These are phyloP conservation scores for Oligia strigilis DNA, from an alignment of 2,888 invertebrate genomes.

Conservation along the genomic window DNA sequence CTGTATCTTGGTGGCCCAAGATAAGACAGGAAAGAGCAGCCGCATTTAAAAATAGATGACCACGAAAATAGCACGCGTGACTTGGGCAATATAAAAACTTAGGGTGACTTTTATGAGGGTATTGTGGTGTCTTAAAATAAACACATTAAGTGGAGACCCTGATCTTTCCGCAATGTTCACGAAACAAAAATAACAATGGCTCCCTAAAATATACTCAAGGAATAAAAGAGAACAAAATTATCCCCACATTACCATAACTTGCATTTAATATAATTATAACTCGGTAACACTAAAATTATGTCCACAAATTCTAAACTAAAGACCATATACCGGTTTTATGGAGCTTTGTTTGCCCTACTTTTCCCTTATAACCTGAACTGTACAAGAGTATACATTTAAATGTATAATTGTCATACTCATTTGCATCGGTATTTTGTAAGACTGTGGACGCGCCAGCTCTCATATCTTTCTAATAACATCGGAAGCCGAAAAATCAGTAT, in stretches of 20 bases:
- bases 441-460: constrained; percentile 24
- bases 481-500: constrained; percentile 42
- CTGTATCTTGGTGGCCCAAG: no score
- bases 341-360: constrained; percentile 37
- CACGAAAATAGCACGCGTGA: constrained; percentile 36
- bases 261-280: constrained; percentile 21
- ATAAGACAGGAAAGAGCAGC: constrained; percentile 1
- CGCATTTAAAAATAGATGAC: constrained; percentile 50
- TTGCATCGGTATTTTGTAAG: constrained; percentile 80
- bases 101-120: constrained; percentile 50
- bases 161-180: constrained; percentile 33
- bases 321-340: constrained; percentile 35
- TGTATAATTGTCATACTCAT: constrained; percentile 77
- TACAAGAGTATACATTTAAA: constrained; percentile 75
- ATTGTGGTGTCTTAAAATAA: constrained; percentile 49
- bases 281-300: constrained; percentile 32
- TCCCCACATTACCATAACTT: constrained; percentile 19
- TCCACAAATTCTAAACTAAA: constrained; percentile 28
- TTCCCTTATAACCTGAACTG: constrained; percentile 40
- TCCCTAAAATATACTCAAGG: background rate
- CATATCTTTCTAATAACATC: constrained; percentile 42
- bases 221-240: constrained; percentile 2
- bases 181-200: constrained; percentile 19
- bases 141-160: constrained; percentile 39
- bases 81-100: constrained; percentile 36